These are phyloP conservation scores for Tachina grossa DNA, from an alignment of 2,888 invertebrate species.

Conservation along the genomic window DNA sequence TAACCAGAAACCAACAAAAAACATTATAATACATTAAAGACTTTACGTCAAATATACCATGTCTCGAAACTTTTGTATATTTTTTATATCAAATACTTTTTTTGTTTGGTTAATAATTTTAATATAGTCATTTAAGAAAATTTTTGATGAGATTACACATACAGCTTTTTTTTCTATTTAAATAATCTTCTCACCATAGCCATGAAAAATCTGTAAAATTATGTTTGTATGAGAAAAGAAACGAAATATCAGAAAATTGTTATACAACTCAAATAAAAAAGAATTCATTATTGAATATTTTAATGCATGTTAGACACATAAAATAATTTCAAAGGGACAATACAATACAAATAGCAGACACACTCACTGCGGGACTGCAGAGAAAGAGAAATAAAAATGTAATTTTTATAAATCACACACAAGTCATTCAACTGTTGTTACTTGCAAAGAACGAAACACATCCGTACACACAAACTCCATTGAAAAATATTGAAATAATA, in stretches of 20 bases:
- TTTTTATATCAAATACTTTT: too few relatives aligned
- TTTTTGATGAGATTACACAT: too few relatives aligned
- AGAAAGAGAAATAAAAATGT: slow-evolving; percentile 17
- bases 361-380: not conserved
- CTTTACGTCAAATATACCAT: too few relatives aligned
- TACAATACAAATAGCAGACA: not conserved
- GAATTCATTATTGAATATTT: slow-evolving; percentile 37
- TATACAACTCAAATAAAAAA: too few relatives aligned
- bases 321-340: slow-evolving; percentile 40
- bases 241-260: too few relatives aligned
- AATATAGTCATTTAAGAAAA: too few relatives aligned
- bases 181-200: too few relatives aligned
- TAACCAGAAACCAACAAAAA: too few relatives aligned
- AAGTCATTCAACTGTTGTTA: slow-evolving; percentile 54
- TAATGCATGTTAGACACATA: slow-evolving; percentile 35
- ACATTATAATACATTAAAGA: too few relatives aligned
- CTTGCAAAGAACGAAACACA: not conserved
- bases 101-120: too few relatives aligned
- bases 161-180: too few relatives aligned
- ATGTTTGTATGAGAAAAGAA: not conserved
- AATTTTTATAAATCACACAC: slow-evolving; percentile 57
- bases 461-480: slow-evolving; percentile 2
- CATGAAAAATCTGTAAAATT: not conserved
- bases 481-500: slow-evolving; percentile 32
- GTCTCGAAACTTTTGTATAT: too few relatives aligned